These are phyloP conservation scores for Megaleporinus macrocephalus DNA, from an alignment of 2,113 vertebrate species.

Conservation along the genomic window DNA sequence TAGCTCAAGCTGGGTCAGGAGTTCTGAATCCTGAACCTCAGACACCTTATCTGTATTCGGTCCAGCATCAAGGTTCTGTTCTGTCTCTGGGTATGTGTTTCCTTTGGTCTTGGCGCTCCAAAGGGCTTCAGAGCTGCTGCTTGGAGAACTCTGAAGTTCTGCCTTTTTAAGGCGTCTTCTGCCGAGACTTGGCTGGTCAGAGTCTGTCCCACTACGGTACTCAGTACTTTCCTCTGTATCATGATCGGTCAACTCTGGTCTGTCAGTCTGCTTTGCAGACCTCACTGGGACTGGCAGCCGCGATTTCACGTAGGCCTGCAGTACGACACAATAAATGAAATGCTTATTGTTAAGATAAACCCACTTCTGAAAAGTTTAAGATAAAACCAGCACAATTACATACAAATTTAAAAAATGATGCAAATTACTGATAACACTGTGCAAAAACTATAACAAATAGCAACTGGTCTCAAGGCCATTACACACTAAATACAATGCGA, in stretches of 20 bases:
- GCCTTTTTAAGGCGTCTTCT: conserved; percentile 29
- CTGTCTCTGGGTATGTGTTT: neutral
- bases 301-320: conserved; percentile 80
- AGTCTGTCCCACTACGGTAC: conserved; percentile 43
- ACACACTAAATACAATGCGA: too few relatives aligned
- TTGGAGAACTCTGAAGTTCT: neutral
- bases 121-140: conserved; percentile 12
- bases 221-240: conserved; percentile 50
- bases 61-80: conserved; percentile 2
- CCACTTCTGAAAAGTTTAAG: too few relatives aligned
- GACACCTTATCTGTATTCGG: neutral
- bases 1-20: conserved; percentile 73
- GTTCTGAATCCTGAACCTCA: conserved; percentile 42
- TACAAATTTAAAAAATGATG: too few relatives aligned
- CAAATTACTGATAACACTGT: too few relatives aligned
- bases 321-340: conserved; percentile 5
- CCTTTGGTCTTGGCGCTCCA: conserved; percentile 36
- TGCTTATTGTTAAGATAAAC: neutral
- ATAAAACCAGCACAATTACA: too few relatives aligned
- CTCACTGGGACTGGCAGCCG: conserved; percentile 83
- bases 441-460: too few relatives aligned
- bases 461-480: too few relatives aligned
- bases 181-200: neutral
- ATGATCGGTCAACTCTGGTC: conserved; percentile 14
- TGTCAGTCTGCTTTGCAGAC: conserved; percentile 53